Percentiles rank a stretch among this genome's conserved stretches.
phyloP scores from a whole-genome alignment of 2,113 vertebrate genomes.

The Petroica traversi region DNA sequence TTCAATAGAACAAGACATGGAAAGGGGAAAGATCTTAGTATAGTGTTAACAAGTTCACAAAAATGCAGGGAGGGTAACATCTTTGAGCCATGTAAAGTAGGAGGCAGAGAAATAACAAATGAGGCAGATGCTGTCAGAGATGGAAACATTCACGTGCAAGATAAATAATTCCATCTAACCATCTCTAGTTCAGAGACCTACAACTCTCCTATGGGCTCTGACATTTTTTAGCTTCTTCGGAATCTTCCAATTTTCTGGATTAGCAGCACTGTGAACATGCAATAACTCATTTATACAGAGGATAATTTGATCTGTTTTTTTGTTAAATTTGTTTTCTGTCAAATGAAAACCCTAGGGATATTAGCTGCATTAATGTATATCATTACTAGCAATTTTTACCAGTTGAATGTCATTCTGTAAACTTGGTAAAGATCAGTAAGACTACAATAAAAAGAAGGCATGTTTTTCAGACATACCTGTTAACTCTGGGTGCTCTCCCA shows the following conservation, averaged over 20 bases:
- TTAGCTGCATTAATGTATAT: not conserved
- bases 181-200: not conserved
- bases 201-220: not conserved
- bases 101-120: not conserved
- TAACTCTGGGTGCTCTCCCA: not conserved
- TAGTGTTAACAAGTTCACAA: not conserved
- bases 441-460: not conserved
- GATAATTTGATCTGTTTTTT: not conserved
- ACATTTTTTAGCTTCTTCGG: not conserved
- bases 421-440: not conserved
- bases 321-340: not conserved
- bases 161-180: not conserved
- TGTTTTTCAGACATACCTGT: not conserved
- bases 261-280: not conserved
- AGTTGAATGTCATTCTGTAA: not conserved
- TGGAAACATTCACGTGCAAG: not conserved
- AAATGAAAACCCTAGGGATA: not conserved
- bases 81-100: not conserved
- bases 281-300: not conserved
- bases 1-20: not conserved
- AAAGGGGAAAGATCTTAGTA: not conserved
- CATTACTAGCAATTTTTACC: not conserved
- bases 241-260: not conserved
- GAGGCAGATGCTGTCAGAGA: not conserved
- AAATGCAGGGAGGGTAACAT: not conserved